Evolutionary conservation across 2,888 invertebrate genomes (phyloP), one percentile per base, ranked within the genome.

Genomic region (Patella caerulea): DNA sequence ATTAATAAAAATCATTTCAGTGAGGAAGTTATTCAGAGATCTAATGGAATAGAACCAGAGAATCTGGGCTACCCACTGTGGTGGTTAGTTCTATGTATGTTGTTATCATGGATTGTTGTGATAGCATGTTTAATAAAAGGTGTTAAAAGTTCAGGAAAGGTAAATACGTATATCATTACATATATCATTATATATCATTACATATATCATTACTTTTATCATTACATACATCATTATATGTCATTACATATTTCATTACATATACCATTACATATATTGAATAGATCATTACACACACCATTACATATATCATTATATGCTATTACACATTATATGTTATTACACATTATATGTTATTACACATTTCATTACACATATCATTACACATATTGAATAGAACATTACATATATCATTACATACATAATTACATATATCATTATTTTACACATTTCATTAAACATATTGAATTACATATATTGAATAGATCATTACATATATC

Each of bases 121-220:
- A 85, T 88, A 34, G 77, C 84, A 52, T 89, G 89, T 83, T 84
- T 89, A 54, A 86, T 88, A 72, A 89, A 87, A 75, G 89, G 88
- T 9, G 85, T 89, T 29, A 89, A 88, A 77, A 86, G 87, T 3
- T 89, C 89, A 1, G 89, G 89, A 72, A 88, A 89, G 84, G 88
- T 88, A 78, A 73, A 82, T 73, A 53, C 4, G 4, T 34, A 34
- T 34, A 3, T 52, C 9, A 15, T 53, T 73, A 54, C 54, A 55
- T 52, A 17, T 52, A 52, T 17, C 9, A 19, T 15, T 73, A 53
- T 15, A 72, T 72, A 15, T 34, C 11, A 29, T n/a, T 65, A 19
- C 15, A 19, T 71, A 17, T 71, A 17, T 0, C 14, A 15, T 15
- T 71, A 15, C 34, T 17, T 19, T 17, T 71, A 34, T 19, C 14